Evolutionary conservation across 2,888 invertebrate species (phyloP), one percentile per base, ranked within the genome.

Genomic region (Lapara coniferarum): DNA sequence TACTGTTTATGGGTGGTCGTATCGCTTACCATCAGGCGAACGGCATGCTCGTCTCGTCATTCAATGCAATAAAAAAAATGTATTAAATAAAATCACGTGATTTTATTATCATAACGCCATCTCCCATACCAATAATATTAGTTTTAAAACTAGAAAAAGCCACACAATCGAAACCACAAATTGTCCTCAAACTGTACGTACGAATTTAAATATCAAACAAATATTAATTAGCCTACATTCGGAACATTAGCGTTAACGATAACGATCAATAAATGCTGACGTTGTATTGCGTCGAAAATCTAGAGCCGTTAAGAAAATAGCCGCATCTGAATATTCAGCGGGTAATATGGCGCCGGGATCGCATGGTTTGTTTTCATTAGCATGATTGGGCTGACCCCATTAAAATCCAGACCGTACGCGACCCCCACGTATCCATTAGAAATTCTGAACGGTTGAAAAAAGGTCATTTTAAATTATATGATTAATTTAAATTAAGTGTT

Each of bases 331-430:
- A 91, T 91, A 92, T 92, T 91, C 89, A 90, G 81, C 77, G 84
- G 82, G 85, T 85, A 86, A 85, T 82, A 84, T 83, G 80, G 77
- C 77, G 78, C 79, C 77, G 81, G 25, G 83, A 87, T 90, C 84
- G 90, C 90, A 90, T 89, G 90, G 88, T 86, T 87, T 89, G 91
- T 91, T 92, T 91, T 91, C 91, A 93, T 91, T 93, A 91, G 85
- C 89, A 89, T 91, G 91, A 92, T 93, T 91, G 91, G 88, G 80
- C 85, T 89, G 92, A 90, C 91, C 91, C 52, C 59, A 53, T 68
- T 68, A 57, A 56, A 63, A 68, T 53, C 59, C 53, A 63, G 59
- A 59, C 68, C 59, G 19, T 19, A 52, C 14, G 5, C 37, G 13
- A 56, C 58, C 57, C n/a, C 30, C 30, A 10, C 51, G 51, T 16